phyloP scores from a whole-genome alignment of 2,113 vertebrate species.

The Felis catus region DNA sequence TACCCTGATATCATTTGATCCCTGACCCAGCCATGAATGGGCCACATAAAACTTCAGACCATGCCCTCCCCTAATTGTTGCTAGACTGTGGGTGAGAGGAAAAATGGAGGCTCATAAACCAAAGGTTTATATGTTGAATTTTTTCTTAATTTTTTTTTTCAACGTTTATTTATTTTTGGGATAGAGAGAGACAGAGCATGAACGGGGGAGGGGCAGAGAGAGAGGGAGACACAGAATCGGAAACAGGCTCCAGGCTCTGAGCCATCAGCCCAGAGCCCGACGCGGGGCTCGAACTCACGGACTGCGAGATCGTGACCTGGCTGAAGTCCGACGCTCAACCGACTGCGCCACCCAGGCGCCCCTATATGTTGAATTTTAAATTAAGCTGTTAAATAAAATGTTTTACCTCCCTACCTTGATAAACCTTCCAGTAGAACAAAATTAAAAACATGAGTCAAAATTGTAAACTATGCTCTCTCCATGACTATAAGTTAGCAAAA shows the following conservation, averaged over 20 bases:
- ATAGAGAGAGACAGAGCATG: no score
- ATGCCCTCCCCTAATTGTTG: background rate
- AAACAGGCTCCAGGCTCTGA: no score
- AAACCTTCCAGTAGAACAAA: background rate
- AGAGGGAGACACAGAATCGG: no score
- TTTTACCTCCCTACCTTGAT: background rate
- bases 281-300: no score
- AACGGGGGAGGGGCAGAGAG: no score
- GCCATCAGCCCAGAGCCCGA: no score
- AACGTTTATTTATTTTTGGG: no score
- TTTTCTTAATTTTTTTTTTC: background rate
- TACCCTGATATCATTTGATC: background rate
- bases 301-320: no score
- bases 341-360: no score
- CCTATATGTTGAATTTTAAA: background rate
- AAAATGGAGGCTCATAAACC: background rate
- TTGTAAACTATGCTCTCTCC: background rate
- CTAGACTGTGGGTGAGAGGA: background rate
- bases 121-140: background rate
- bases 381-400: background rate
- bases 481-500: background rate
- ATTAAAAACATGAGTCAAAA: background rate
- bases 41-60: background rate
- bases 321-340: no score
- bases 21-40: background rate